Evolutionary conservation across 1,140 invertebrate species (phyloP).

Genomic region (Myzus persicae): DNA sequence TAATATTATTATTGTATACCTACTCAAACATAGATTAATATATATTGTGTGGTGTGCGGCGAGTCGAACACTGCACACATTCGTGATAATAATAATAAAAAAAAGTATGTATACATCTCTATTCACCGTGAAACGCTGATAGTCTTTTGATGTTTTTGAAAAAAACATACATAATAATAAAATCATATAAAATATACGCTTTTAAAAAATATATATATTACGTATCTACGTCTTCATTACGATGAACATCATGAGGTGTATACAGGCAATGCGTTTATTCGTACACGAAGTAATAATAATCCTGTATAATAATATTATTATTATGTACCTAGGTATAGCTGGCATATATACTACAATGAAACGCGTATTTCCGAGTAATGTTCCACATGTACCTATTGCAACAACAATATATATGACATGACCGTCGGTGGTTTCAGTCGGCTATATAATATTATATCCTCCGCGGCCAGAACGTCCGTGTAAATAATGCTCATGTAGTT

Average conservation of each 20-base stretch:
- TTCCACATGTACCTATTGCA: neutral
- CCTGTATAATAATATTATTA: neutral
- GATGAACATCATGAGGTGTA: conserved; percentile 2
- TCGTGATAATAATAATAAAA: neutral
- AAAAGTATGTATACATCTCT: neutral
- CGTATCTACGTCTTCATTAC: conserved; percentile 31
- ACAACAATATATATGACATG: conserved; percentile 23
- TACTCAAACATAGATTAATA: conserved; percentile 46
- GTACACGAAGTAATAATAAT: conserved; percentile 54
- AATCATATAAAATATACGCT: neutral
- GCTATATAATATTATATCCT: neutral
- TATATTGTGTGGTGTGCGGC: neutral
- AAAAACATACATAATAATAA: neutral
- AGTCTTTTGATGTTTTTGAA: conserved; percentile 49
- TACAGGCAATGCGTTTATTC: conserved; percentile 7
- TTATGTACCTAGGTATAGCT: neutral
- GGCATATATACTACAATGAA: conserved; percentile 35
- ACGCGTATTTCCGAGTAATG: conserved; percentile 42
- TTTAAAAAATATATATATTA: neutral
- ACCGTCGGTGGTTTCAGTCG: conserved; percentile 26
- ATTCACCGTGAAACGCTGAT: conserved; percentile 54
- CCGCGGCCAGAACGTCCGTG: conserved; percentile 25
- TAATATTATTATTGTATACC: neutral
- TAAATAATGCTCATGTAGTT: conserved; percentile 29
- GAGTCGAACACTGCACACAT: neutral